Percentiles rank a stretch among this genome's conserved stretches.
phyloP scores from a whole-genome alignment of 2,113 vertebrate genomes.

The Phylloscopus trochilus region DNA sequence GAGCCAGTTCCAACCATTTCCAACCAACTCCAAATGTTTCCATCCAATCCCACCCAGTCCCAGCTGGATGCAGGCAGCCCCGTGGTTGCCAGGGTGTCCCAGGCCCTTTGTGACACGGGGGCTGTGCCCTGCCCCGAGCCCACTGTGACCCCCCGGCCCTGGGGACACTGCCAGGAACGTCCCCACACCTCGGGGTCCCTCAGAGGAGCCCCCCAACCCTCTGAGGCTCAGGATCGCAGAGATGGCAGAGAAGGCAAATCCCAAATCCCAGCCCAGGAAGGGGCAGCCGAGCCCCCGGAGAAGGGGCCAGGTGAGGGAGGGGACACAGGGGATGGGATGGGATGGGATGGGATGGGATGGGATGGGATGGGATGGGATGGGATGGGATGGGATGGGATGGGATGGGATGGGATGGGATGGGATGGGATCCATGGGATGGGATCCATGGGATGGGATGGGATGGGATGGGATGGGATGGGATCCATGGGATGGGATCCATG shows the following conservation, averaged over 20 bases:
- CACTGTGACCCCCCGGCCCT: accelerated
- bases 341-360: background rate
- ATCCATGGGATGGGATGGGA: no score
- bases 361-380: background rate
- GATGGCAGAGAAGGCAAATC: background rate
- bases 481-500: no score
- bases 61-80: accelerated
- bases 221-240: accelerated
- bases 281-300: accelerated
- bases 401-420: background rate
- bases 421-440: no score
- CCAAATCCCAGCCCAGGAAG: background rate
- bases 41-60: background rate
- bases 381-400: background rate
- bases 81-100: background rate
- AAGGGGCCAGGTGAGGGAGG: background rate
- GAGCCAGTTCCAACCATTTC: background rate
- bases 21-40: background rate
- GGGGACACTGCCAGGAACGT: background rate
- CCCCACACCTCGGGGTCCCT: background rate
- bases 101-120: background rate
- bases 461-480: no score
- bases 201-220: accelerated
- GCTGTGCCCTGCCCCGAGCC: background rate
- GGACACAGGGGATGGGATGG: background rate